Evolutionary conservation across 2,797 vertebrate species (phyloP), one percentile per base, ranked within the genome.

Genomic region (Diplodus puntazzo): DNA sequence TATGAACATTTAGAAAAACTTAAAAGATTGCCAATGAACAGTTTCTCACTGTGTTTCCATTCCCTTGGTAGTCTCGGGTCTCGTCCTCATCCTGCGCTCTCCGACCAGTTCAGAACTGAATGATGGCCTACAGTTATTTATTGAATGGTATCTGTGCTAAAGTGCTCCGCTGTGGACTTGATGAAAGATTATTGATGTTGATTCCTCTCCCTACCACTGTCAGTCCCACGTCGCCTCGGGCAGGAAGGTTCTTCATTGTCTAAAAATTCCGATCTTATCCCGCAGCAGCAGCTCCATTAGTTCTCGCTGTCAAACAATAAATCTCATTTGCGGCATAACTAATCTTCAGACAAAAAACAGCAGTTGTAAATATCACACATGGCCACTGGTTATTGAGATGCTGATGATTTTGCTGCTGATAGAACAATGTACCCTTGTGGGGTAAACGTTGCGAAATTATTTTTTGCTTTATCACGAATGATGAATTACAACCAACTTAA

Each of bases 101-200:
- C 60, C 8, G 69, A 75, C 79, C 89, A 87, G 86, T 91, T 93
- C 90, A 87, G 66, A 55, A 54, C 87, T 88, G 88, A 94, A 89
- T 87, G 89, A 93, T 91, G 92, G 93, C 94, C 94, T 90, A 90
- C 88, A 92, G 93, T 94, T 94, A 92, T 95, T 91, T 95, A 95
- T 95, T 89, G 94, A 96, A 87, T 93, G 87, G 85, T 89, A 89
- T 92, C 87, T 85, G 88, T 85, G 89, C 87, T 87, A 87, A 93
- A 92, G 91, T 90, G 83, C 80, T 93, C 87, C 84, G 60, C 88
- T 80, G 82, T 87, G 86, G 94, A 90, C 95, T 92, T 93, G 94
- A 95, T 95, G 94, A 94, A 95, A 94, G 94, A 95, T 95, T 95
- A 95, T 95, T 94, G 95, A 95, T 95, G 94, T 94, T 95, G 94